Percentiles rank a stretch among this genome's conserved stretches.
phyloP scores from a whole-genome alignment of 2,113 vertebrate genomes.

The Tinamus guttatus region DNA sequence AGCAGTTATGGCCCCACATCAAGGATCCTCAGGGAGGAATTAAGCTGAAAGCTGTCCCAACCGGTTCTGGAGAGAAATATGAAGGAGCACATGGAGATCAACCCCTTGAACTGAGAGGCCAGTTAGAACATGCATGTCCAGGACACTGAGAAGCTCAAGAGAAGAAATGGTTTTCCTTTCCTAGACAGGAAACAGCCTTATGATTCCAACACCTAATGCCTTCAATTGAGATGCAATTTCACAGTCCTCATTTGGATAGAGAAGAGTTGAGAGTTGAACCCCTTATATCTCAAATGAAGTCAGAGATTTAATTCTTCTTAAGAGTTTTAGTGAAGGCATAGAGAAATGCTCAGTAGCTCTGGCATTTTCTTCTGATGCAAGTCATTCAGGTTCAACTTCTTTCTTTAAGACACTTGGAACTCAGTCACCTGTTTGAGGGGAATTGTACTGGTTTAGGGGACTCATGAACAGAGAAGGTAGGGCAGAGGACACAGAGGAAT shows the following conservation, averaged over 20 bases:
- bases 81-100: background rate
- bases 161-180: rapidly evolving
- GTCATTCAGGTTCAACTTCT: background rate
- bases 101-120: background rate
- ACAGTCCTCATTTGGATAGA: background rate
- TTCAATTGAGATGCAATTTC: background rate
- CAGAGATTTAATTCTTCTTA: background rate
- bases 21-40: background rate
- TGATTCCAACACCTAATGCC: background rate
- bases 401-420: background rate
- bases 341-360: background rate
- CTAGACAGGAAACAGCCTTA: background rate
- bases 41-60: background rate
- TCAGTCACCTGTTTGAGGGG: background rate
- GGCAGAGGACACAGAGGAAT: background rate
- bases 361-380: background rate
- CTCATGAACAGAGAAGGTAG: background rate
- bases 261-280: background rate
- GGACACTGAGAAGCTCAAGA: background rate
- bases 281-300: background rate
- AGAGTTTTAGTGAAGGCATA: background rate
- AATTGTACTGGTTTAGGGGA: background rate
- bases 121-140: background rate
- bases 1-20: background rate
- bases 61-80: background rate